phyloP scores from a whole-genome alignment of 2,797 vertebrate species.

The Cynodonichthys magdalenae region DNA sequence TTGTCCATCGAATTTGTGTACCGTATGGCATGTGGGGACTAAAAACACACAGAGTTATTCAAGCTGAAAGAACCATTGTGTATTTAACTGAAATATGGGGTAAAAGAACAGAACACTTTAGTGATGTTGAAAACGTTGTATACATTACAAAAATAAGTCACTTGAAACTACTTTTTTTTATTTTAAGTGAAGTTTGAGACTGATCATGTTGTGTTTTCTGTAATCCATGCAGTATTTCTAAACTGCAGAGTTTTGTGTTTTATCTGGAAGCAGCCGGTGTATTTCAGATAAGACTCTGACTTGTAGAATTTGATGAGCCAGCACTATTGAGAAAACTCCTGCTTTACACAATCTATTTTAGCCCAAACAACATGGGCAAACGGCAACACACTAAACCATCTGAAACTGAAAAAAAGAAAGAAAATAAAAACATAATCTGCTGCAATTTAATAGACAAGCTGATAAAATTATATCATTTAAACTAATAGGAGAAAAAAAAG shows the following conservation, averaged over 20 bases:
- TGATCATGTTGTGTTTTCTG: conserved; percentile 6
- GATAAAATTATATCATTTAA: not conserved
- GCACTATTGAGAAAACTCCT: conserved; percentile 49
- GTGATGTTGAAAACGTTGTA: conserved; percentile 27
- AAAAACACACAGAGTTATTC: conserved; percentile 80
- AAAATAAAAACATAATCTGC: not conserved
- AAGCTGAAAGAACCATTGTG: conserved; percentile 52
- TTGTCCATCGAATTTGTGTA: conserved; percentile 81
- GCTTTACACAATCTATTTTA: conserved; percentile 23
- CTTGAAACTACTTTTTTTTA: not conserved
- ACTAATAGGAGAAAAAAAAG: conserved; percentile 19
- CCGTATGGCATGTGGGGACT: conserved; percentile 81
- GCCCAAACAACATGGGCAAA: conserved; percentile 28
- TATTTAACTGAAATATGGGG: conserved; percentile 29
- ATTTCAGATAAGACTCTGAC: conserved; percentile 43
- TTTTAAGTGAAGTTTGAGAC: conserved; percentile 10
- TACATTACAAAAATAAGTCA: not conserved
- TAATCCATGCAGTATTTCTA: not conserved
- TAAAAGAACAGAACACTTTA: conserved; percentile 17
- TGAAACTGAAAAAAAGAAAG: conserved; percentile 6
- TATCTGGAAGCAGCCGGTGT: conserved; percentile 40
- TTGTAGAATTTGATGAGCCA: conserved; percentile 58
- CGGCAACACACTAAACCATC: conserved; percentile 18
- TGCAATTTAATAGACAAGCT: conserved; percentile 4
- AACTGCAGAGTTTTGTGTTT: conserved; percentile 28